These are phyloP conservation scores for Bradysia coprophila DNA, from an alignment of 1,140 invertebrate genomes.

Conservation along the genomic window DNA sequence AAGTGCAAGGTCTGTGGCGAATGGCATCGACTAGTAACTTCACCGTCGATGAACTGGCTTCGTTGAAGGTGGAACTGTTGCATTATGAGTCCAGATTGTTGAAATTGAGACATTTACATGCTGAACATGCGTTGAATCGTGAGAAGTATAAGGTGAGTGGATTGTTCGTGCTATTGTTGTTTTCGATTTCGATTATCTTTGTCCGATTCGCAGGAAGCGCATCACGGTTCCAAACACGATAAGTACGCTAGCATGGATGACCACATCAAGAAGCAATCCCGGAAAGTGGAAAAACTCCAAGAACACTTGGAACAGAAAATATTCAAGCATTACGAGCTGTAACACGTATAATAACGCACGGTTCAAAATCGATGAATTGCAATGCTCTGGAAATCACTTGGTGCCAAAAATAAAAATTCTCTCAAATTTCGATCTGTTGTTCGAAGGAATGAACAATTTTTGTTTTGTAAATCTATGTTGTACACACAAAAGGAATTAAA, in stretches of 20 bases:
- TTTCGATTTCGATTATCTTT: too few species aligned
- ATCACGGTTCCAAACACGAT: constrained; percentile 24
- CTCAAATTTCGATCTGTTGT: too few species aligned
- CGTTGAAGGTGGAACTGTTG: constrained; percentile 68
- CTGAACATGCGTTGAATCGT: constrained; percentile 45
- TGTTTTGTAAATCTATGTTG: too few species aligned
- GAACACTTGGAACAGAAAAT: constrained; percentile 61
- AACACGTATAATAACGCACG: too few species aligned
- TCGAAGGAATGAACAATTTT: too few species aligned
- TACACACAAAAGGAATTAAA: too few species aligned
- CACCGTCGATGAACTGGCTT: constrained; percentile 57
- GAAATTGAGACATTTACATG: constrained; percentile 65
- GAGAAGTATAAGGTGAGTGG: constrained; percentile 35
- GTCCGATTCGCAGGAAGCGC: too few species aligned
- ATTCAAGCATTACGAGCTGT: constrained; percentile 53
- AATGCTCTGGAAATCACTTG: too few species aligned
- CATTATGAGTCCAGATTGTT: constrained; percentile 75
- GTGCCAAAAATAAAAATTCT: too few species aligned
- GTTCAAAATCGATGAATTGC: too few species aligned
- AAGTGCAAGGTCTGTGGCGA: constrained; percentile 75
- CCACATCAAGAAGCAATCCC: constrained; percentile 58
- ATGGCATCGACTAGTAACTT: constrained; percentile 64
- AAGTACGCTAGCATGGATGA: constrained; percentile 42
- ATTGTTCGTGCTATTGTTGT: not conserved
- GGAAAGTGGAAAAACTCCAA: constrained; percentile 77